These are phyloP conservation scores for Tolmerus cingulatus DNA, from an alignment of 2,888 invertebrate species.

Conservation along the genomic window DNA sequence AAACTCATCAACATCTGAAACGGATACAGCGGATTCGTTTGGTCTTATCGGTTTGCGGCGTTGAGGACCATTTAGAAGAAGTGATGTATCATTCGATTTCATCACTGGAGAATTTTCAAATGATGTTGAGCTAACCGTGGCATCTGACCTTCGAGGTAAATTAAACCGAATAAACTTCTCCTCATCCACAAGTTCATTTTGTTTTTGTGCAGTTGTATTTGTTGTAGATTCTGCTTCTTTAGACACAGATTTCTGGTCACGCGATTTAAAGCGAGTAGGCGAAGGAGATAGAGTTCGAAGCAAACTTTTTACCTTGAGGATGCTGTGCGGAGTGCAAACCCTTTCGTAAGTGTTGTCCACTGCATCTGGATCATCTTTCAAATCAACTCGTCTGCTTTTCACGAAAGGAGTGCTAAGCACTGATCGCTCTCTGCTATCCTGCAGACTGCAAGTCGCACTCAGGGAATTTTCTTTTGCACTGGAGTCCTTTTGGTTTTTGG, in stretches of 20 bases:
- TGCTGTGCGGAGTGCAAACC: slow-evolving; percentile 43
- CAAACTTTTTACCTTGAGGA: slow-evolving; percentile 42
- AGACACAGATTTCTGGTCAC: background rate
- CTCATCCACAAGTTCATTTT: slow-evolving; percentile 31
- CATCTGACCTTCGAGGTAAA: background rate
- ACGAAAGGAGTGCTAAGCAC: slow-evolving; percentile 48
- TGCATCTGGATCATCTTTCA: slow-evolving; percentile 3
- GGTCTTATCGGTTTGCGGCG: slow-evolving; percentile 42
- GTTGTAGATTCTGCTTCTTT: background rate
- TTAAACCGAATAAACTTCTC: slow-evolving; percentile 48
- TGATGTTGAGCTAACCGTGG: background rate
- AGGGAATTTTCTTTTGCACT: background rate
- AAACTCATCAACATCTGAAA: slow-evolving; percentile 40
- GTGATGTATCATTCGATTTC: background rate
- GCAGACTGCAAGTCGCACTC: background rate
- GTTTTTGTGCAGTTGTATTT: background rate
- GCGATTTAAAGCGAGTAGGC: background rate
- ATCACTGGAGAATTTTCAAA: background rate
- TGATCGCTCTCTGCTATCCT: background rate
- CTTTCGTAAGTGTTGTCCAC: slow-evolving; percentile 11
- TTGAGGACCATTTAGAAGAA: slow-evolving; percentile 5
- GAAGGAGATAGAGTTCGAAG: background rate
- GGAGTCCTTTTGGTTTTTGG: background rate
- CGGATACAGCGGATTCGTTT: slow-evolving; percentile 11
- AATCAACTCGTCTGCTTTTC: slow-evolving; percentile 37